A percentile compares a stretch with the other conserved stretches of the same genome.
Conservation (phyloP, 2,888 invertebrate genomes). For the Mythimna lalbum region DNA sequence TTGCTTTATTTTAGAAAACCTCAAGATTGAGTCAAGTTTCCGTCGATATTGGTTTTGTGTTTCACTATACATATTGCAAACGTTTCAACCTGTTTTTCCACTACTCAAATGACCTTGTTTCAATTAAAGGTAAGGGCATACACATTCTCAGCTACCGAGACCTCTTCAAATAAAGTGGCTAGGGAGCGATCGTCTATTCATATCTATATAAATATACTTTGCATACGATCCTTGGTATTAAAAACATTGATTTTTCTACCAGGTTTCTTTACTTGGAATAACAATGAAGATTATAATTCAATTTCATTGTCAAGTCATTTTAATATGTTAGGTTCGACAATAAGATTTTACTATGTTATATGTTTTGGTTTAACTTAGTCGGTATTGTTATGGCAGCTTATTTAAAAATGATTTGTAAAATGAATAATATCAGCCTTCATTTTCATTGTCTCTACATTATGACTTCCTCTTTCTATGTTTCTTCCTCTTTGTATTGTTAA, state of each 20-base stretch:
- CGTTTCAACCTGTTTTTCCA: slow-evolving; percentile 13
- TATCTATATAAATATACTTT: background rate
- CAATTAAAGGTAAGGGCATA: slow-evolving; percentile 26
- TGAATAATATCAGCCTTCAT: background rate
- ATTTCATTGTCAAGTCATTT: slow-evolving; percentile 6
- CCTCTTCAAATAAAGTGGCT: slow-evolving; percentile 40
- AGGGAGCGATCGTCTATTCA: slow-evolving; percentile 5
- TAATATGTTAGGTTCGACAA: slow-evolving; percentile 16
- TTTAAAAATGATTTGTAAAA: background rate
- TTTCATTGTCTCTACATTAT: background rate
- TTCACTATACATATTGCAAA: background rate
- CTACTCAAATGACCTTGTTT: slow-evolving; percentile 17
- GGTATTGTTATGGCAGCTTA: slow-evolving; percentile 8
- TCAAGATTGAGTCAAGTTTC: too few relatives aligned
- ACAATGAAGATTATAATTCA: slow-evolving; percentile 21
- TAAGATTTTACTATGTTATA: background rate
- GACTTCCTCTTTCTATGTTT: too few relatives aligned
- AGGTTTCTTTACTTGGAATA: background rate
- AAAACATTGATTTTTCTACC: slow-evolving; percentile 5
- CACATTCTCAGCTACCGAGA: slow-evolving; percentile 10
- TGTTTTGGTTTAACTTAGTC: slow-evolving; percentile 24
- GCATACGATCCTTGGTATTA: background rate
- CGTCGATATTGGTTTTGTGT: background rate
- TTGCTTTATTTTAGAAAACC: too few relatives aligned
- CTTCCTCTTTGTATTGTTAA: too few relatives aligned